These are phyloP conservation scores for Lampris incognitus DNA, from an alignment of 2,113 vertebrate species.

Conservation along the genomic window DNA sequence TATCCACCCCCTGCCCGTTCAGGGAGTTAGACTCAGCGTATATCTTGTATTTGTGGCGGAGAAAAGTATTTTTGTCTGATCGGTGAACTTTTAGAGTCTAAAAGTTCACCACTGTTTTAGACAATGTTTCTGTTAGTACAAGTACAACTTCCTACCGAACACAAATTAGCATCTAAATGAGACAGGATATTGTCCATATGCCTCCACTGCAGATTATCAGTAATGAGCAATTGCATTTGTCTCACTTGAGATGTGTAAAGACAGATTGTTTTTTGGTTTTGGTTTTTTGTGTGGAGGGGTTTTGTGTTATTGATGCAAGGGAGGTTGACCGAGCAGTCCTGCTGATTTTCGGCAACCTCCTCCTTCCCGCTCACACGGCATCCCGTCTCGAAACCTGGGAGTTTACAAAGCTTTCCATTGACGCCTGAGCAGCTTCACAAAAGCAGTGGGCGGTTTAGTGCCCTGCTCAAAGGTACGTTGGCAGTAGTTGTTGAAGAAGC, in stretches of 20 bases:
- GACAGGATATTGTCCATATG: slow-evolving; percentile 72
- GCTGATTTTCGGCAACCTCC: slow-evolving; percentile 38
- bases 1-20: no score
- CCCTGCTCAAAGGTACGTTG: background rate
- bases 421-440: slow-evolving; percentile 45
- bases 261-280: slow-evolving; percentile 53
- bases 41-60: slow-evolving; percentile 1
- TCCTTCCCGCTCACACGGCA: slow-evolving; percentile 43
- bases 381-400: no score
- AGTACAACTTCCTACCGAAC: slow-evolving; percentile 62
- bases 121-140: no score
- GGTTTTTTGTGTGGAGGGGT: background rate
- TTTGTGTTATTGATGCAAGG: slow-evolving; percentile 73
- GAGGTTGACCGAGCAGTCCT: slow-evolving; percentile 57
- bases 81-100: slow-evolving; percentile 39
- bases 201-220: slow-evolving; percentile 61
- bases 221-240: slow-evolving; percentile 26
- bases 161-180: slow-evolving; percentile 80
- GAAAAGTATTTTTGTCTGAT: slow-evolving; percentile 66
- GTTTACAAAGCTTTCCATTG: slow-evolving; percentile 23
- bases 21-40: no score
- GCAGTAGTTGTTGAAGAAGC: slow-evolving; percentile 37
- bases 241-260: slow-evolving; percentile 65
- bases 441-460: slow-evolving; percentile 19
- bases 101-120: no score